Conservation (phyloP, 2,888 invertebrate species). For the Parascotia fuliginaria region DNA sequence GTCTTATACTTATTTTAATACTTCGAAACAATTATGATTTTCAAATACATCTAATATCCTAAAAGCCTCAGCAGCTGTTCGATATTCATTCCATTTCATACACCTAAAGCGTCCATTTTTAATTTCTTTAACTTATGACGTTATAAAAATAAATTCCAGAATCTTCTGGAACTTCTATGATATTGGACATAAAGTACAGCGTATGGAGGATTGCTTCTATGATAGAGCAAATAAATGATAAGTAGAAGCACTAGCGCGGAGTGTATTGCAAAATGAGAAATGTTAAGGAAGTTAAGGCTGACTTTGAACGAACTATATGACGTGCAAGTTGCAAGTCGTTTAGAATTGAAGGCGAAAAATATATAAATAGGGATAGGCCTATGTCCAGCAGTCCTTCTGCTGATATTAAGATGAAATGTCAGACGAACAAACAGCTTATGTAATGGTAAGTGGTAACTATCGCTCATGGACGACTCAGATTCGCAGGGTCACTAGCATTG, state of each 20-base stretch:
- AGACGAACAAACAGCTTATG: too few relatives aligned
- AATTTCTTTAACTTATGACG: slow-evolving; percentile 7
- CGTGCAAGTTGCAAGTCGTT: not conserved
- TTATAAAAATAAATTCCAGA: slow-evolving; percentile 8
- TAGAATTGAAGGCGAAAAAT: too few relatives aligned
- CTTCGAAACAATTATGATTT: not conserved
- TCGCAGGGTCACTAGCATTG: too few relatives aligned
- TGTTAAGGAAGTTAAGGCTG: slow-evolving; percentile 15
- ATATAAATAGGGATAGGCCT: too few relatives aligned
- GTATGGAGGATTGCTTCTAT: slow-evolving; percentile 12
- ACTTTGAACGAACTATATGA: not conserved
- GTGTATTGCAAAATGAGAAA: slow-evolving; percentile 22
- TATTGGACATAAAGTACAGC: slow-evolving; percentile 27
- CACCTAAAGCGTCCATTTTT: not conserved
- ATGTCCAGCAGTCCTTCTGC: too few relatives aligned
- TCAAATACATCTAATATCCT: not conserved
- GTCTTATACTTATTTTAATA: not conserved
- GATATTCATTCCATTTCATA: not conserved
- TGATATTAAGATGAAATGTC: too few relatives aligned
- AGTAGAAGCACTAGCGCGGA: slow-evolving; percentile 32
- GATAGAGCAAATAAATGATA: slow-evolving; percentile 37
- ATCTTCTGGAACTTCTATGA: slow-evolving; percentile 14
- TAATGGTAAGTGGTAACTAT: too few relatives aligned
- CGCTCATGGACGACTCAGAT: too few relatives aligned
- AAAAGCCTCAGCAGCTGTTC: not conserved